Conservation (phyloP, 1,140 invertebrate genomes). For the Sitophilus oryzae region DNA sequence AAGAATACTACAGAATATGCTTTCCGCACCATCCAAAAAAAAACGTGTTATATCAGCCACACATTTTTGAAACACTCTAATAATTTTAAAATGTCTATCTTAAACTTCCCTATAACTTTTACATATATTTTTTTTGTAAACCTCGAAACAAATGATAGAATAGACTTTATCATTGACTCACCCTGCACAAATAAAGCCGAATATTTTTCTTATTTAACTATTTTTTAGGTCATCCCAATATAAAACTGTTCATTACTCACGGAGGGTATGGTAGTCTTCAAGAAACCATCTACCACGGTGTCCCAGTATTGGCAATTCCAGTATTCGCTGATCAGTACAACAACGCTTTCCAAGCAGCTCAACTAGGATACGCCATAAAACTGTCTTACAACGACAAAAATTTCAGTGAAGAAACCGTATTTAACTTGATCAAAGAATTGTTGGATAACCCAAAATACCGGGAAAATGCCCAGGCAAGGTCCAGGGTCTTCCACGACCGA, state of each 20-base stretch:
- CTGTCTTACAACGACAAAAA: constrained; percentile 32
- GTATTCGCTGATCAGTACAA: constrained; percentile 58
- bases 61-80: too few species aligned
- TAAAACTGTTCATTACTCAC: constrained; percentile 31
- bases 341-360: constrained; percentile 48
- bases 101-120: too few species aligned
- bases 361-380: constrained; percentile 45
- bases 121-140: constrained; percentile 32
- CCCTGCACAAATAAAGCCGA: constrained; percentile 30
- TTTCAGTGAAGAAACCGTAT: constrained; percentile 29
- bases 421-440: constrained; percentile 13
- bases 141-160: too few species aligned
- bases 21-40: too few species aligned
- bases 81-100: too few species aligned
- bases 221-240: constrained; percentile 26
- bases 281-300: constrained; percentile 63
- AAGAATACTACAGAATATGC: too few species aligned
- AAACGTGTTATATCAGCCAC: too few species aligned
- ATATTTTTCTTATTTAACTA: constrained; percentile 15
- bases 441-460: constrained; percentile 20
- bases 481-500: constrained; percentile 22
- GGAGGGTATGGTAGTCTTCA: constrained; percentile 59
- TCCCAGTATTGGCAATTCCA: constrained; percentile 64
- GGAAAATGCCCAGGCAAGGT: constrained; percentile 23
- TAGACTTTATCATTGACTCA: too few species aligned